These are phyloP conservation scores for Seira ritae DNA, from an alignment of 2,888 invertebrate genomes.

Conservation along the genomic window DNA sequence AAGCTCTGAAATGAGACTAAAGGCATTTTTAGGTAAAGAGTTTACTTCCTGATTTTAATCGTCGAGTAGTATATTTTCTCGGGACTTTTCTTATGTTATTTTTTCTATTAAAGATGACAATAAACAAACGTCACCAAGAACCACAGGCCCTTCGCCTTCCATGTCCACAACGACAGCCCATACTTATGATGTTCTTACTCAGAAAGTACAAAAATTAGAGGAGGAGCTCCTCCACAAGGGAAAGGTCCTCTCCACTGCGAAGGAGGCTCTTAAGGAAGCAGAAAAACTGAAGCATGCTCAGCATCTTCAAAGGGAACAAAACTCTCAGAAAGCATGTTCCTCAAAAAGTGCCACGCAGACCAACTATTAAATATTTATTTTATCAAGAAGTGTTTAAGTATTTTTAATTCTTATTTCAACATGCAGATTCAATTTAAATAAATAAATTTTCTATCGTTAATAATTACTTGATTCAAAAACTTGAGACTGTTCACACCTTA, in stretches of 20 bases:
- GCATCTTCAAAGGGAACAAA: constrained; percentile 24
- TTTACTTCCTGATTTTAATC: background rate
- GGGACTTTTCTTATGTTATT: background rate
- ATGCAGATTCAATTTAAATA: background rate
- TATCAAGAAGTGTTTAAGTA: background rate
- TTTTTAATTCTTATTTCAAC: background rate
- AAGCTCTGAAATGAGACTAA: constrained; percentile 72
- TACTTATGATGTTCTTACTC: constrained; percentile 42
- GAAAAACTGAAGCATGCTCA: constrained; percentile 22
- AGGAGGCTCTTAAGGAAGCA: constrained; percentile 52
- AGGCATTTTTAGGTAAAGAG: constrained; percentile 68
- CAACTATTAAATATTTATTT: background rate
- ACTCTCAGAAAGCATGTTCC: too few relatives aligned
- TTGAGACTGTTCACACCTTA: too few relatives aligned
- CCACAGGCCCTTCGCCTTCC: background rate
- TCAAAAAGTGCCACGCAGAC: constrained; percentile 22
- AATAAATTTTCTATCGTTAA: constrained; percentile 26
- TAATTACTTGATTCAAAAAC: too few relatives aligned
- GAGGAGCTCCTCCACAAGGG: constrained; percentile 54
- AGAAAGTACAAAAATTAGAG: constrained; percentile 54
- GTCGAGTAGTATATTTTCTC: background rate
- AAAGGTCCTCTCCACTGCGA: constrained; percentile 48
- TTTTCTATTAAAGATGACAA: constrained; percentile 18
- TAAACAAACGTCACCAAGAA: background rate
- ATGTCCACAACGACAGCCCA: constrained; percentile 26